Evolutionary conservation across 2,888 invertebrate genomes (phyloP), one percentile per base, ranked within the genome.

Genomic region (Leptinotarsa tumamoca): DNA sequence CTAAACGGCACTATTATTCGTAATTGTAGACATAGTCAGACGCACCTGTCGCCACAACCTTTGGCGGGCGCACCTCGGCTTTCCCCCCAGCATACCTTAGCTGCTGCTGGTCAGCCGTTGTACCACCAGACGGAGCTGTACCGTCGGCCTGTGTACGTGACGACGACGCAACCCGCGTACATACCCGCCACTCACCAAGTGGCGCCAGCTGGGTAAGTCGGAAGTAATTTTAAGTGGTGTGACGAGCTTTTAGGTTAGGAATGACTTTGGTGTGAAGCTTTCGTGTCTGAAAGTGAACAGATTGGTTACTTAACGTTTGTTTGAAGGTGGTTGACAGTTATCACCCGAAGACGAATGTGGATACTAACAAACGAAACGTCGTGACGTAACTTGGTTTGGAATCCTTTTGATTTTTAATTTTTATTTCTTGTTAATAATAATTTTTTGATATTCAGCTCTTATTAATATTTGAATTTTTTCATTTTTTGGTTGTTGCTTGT

Each of bases 121-220:
- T 92, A 92, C 85, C 92, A 93, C 18, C 71, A 71, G 85, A 90
- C 92, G 69, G 90, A 90, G 81, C 89, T 92, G 81, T 95, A 92
- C 88, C 91, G 92, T 81, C 90, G 92, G 18, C 92, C 92, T 67
- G 94, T 94, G 67, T 94, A 94, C 86, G 93, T 94, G 63, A 93
- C 94, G 68, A 91, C 91, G 67, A 90, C 92, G 68, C 91, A 90
- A 81, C 90, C 90, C 71, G 90, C 90, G 7, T 90, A 90, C 84
- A 86, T 90, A 81, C 89, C 90, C 61, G 88, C 90, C 73, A 89
- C 90, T 33, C 90, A 91, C 83, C 91, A 91, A 84, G 90, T 91
- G 80, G 87, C 89, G 75, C 90, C 90, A 56, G 83, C 87, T 67
- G 88, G 88, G 89, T 89, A 85, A 87, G 88, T 87, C 33, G 0